These are phyloP conservation scores for Pterocles orientalis DNA, from an alignment of 2,113 vertebrate species.

Conservation along the genomic window DNA sequence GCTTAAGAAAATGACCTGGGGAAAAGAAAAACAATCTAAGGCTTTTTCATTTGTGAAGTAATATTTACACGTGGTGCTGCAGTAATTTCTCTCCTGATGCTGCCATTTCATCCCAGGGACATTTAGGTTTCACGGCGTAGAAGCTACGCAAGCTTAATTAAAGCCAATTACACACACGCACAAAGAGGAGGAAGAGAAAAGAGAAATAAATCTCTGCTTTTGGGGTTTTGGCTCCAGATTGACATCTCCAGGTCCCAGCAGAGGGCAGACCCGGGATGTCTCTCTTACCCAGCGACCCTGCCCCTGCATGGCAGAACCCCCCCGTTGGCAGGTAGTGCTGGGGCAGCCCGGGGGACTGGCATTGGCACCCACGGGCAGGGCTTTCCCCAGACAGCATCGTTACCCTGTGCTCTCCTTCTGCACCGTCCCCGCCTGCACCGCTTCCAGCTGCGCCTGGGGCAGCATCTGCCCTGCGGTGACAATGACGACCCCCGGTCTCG, in stretches of 20 bases:
- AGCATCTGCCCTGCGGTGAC: rapidly evolving
- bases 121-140: not conserved
- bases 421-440: not conserved
- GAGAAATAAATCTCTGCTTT: not conserved
- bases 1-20: not conserved
- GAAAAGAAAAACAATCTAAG: not conserved
- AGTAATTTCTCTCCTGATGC: not conserved
- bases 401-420: not conserved
- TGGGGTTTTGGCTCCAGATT: not conserved
- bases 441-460: not conserved
- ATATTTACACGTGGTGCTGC: not conserved
- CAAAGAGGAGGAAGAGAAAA: not conserved
- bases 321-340: not conserved
- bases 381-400: not conserved
- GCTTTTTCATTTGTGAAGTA: not conserved
- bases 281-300: not conserved
- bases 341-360: not conserved
- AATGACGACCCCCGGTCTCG: rapidly evolving
- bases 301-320: not conserved
- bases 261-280: not conserved
- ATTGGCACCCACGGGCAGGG: not conserved
- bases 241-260: not conserved
- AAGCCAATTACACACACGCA: not conserved
- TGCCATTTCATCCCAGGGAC: not conserved
- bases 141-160: not conserved